These are phyloP conservation scores for Planococcus citri DNA, from an alignment of 1,140 invertebrate species.

Conservation along the genomic window DNA sequence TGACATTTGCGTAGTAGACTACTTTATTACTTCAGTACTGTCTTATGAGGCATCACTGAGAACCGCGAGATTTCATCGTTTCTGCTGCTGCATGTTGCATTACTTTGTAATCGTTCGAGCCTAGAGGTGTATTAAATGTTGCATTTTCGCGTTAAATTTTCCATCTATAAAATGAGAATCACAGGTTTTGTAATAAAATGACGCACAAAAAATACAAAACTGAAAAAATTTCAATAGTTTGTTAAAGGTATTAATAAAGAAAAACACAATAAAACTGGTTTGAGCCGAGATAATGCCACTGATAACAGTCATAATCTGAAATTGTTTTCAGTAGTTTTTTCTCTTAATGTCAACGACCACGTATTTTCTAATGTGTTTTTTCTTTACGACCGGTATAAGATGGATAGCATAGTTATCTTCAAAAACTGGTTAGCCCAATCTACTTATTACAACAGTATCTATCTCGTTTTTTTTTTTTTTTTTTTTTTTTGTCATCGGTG, in stretches of 20 bases:
- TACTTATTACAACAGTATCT: conserved; percentile 18
- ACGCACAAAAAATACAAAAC: neutral
- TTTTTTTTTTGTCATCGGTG: conserved; percentile 3
- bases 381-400: conserved; percentile 20
- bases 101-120: too few species aligned
- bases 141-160: too few species aligned
- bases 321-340: conserved; percentile 20
- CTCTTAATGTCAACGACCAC: conserved; percentile 19
- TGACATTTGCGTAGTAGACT: too few species aligned
- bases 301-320: conserved; percentile 18
- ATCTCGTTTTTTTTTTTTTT: neutral
- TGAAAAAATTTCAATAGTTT: neutral
- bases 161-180: too few species aligned
- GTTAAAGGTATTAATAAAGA: neutral
- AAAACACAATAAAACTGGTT: neutral
- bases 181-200: neutral
- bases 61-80: too few species aligned
- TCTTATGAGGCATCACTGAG: too few species aligned
- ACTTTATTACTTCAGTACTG: too few species aligned
- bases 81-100: too few species aligned
- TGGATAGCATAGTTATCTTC: conserved; percentile 17
- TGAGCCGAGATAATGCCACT: conserved; percentile 1
- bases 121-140: too few species aligned
- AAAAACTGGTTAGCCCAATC: conserved; percentile 19
- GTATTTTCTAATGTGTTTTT: conserved; percentile 19